These are phyloP conservation scores for Phocoena sinus DNA, from an alignment of 2,113 vertebrate species.

Conservation along the genomic window DNA sequence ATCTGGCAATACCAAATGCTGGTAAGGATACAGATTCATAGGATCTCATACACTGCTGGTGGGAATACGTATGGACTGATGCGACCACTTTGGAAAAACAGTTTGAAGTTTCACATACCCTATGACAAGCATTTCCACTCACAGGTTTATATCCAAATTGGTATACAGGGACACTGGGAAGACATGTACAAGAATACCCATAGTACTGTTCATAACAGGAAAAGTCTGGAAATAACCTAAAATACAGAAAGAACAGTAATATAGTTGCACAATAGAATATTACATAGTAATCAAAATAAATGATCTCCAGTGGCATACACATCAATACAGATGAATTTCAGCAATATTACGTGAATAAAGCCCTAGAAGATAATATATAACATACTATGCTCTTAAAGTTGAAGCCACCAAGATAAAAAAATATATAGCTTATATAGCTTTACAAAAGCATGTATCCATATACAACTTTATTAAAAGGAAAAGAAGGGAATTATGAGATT, in stretches of 20 bases:
- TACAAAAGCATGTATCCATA: not conserved
- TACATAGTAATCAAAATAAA: not conserved
- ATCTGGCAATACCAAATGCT: not conserved
- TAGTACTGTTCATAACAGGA: not conserved
- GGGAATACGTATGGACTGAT: not conserved
- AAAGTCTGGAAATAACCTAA: not conserved
- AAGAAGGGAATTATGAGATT: not conserved
- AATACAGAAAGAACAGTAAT: not conserved
- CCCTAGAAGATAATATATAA: not conserved
- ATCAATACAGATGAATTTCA: not conserved
- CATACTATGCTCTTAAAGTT: not conserved
- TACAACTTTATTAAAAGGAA: not conserved
- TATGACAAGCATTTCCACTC: not conserved
- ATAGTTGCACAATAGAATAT: not conserved
- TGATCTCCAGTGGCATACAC: not conserved
- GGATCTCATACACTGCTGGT: not conserved
- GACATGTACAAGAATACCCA: not conserved
- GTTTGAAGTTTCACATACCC: not conserved
- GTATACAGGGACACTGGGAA: not conserved
- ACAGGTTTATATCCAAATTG: not conserved
- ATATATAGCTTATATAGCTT: not conserved
- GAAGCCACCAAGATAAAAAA: not conserved
- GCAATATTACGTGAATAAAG: not conserved
- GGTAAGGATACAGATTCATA: not conserved
- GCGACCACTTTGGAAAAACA: not conserved